phyloP scores from a whole-genome alignment of 2,888 invertebrate species.

The Oligia fasciuncula region DNA sequence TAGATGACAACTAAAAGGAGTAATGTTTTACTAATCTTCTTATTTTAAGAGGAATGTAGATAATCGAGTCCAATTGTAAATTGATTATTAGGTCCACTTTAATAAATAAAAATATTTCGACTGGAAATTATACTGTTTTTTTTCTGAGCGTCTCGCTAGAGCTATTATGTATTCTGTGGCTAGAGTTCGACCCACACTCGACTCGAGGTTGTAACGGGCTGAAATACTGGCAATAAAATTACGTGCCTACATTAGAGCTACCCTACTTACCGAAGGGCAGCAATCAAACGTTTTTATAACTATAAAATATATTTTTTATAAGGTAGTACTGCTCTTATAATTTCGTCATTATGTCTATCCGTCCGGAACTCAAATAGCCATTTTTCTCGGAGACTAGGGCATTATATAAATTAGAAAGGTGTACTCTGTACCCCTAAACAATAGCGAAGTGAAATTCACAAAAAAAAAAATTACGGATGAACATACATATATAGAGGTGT shows the following conservation, averaged over 20 bases:
- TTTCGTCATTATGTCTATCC: not conserved
- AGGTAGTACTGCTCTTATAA: not conserved
- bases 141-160: not conserved
- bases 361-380: too few species aligned
- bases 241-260: too few species aligned
- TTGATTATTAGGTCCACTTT: slow-evolving; percentile 4
- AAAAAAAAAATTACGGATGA: too few species aligned
- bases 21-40: not conserved
- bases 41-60: slow-evolving; percentile 8
- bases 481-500: too few species aligned
- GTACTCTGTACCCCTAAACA: not conserved
- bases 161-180: too few species aligned
- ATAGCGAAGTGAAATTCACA: not conserved
- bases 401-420: not conserved
- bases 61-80: slow-evolving; percentile 2
- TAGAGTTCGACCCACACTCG: not conserved
- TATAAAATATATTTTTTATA: too few species aligned
- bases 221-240: not conserved
- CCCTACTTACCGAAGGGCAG: too few species aligned
- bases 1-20: not conserved
- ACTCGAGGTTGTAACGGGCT: not conserved
- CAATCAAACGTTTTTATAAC: too few species aligned
- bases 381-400: not conserved
- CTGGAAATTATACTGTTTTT: not conserved
- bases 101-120: slow-evolving; percentile 12